phyloP scores from a whole-genome alignment of 2,113 vertebrate genomes.

The Atrichornis clamosus region DNA sequence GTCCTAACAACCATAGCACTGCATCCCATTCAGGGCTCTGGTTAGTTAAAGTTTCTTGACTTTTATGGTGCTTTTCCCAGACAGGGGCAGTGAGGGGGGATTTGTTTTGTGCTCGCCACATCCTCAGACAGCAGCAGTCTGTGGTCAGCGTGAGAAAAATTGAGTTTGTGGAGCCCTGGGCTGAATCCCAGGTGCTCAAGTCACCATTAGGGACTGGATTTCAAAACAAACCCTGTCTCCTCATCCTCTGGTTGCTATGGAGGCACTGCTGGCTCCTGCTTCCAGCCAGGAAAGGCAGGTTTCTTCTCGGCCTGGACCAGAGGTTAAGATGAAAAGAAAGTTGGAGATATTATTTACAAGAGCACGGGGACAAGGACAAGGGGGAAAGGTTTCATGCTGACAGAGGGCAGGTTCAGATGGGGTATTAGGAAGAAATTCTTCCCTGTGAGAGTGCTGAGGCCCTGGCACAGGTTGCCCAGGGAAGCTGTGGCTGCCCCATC shows the following conservation, averaged over 20 bases:
- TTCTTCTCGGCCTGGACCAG: background rate
- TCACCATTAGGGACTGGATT: background rate
- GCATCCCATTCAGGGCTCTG: background rate
- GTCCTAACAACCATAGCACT: background rate
- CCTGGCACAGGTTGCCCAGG: background rate
- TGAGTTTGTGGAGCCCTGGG: background rate
- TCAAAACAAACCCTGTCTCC: background rate
- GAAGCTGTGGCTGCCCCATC: background rate
- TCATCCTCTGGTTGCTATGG: conserved; percentile 47
- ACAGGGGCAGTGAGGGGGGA: background rate
- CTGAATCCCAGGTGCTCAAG: background rate
- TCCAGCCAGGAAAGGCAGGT: background rate
- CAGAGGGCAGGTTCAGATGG: background rate
- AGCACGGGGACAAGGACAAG: background rate
- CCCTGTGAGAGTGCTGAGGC: background rate
- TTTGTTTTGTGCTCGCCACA: background rate
- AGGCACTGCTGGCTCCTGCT: conserved; percentile 20
- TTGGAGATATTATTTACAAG: background rate
- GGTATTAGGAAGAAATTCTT: background rate
- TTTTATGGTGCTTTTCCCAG: background rate
- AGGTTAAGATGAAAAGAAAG: background rate
- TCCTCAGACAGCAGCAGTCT: background rate
- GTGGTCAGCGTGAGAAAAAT: background rate
- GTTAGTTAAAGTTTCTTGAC: conserved; percentile 26
- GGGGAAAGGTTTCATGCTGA: background rate